Evolutionary conservation across 2,888 invertebrate genomes (phyloP).

Genomic region (Eulithis testata): DNA sequence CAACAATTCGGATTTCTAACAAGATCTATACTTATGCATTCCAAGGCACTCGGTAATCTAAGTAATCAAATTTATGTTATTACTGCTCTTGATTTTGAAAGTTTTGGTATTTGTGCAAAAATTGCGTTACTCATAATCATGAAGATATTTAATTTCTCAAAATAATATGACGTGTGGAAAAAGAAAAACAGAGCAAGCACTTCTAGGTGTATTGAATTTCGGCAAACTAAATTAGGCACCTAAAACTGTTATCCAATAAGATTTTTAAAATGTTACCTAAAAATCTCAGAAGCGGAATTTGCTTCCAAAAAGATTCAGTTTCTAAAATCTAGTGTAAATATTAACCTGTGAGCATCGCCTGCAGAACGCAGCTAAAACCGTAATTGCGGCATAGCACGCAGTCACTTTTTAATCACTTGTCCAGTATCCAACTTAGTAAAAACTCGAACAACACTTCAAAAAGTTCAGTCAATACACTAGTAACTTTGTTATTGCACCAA

Average conservation of each 20-base stretch:
- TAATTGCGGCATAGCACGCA: slow-evolving; percentile 80
- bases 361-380: slow-evolving; percentile 79
- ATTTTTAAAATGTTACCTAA: slow-evolving; percentile 12
- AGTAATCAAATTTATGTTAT: too few relatives aligned
- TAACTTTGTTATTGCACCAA: slow-evolving; percentile 70
- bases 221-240: too few relatives aligned
- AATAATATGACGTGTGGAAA: too few relatives aligned
- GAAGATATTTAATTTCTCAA: too few relatives aligned
- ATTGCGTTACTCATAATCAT: too few relatives aligned
- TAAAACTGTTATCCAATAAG: slow-evolving; percentile 24
- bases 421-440: slow-evolving; percentile 73
- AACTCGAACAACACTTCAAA: slow-evolving; percentile 70
- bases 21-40: too few relatives aligned
- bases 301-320: slow-evolving; percentile 56
- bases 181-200: not conserved
- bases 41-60: too few relatives aligned
- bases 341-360: slow-evolving; percentile 83
- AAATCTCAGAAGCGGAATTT: slow-evolving; percentile 15
- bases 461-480: slow-evolving; percentile 76
- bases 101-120: too few relatives aligned
- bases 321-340: slow-evolving; percentile 67
- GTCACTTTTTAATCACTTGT: slow-evolving; percentile 80
- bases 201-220: not conserved
- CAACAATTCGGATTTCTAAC: too few relatives aligned
- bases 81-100: too few relatives aligned